Conservation (phyloP, 1,140 invertebrate genomes). For the Samia ricini region DNA sequence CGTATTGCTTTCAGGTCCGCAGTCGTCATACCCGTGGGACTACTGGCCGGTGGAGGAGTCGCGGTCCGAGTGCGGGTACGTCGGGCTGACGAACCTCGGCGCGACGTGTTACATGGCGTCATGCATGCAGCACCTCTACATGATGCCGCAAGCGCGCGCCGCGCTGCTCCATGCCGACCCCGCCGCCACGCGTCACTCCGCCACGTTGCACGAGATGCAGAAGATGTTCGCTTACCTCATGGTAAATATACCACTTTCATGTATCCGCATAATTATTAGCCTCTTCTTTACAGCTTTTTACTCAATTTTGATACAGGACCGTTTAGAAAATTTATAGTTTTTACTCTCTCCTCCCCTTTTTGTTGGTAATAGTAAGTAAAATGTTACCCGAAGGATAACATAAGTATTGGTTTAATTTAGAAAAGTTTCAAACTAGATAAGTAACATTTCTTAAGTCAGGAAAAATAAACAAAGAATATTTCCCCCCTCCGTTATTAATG, state of each 20-base stretch:
- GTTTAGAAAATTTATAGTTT: too few species aligned
- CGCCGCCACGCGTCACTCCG: conserved; percentile 85
- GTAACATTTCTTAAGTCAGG: too few species aligned
- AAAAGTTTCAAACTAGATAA: too few species aligned
- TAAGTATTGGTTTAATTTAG: too few species aligned
- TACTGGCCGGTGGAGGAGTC: conserved; percentile 98
- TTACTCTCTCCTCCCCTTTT: too few species aligned
- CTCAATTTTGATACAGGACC: too few species aligned
- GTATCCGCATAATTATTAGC: too few species aligned
- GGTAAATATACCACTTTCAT: conserved; percentile 63
- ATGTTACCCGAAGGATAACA: too few species aligned
- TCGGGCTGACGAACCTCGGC: conserved; percentile 95
- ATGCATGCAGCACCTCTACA: conserved; percentile 97
- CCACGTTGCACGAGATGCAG: conserved; percentile 92
- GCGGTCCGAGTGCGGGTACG: conserved; percentile 94
- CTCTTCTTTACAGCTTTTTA: too few species aligned
- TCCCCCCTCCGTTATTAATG: too few species aligned
- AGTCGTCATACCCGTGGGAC: conserved; percentile 95
- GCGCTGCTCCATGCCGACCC: conserved; percentile 84
- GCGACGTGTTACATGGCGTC: conserved; percentile 98
- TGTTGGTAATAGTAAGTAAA: too few species aligned
- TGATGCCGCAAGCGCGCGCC: conserved; percentile 94
- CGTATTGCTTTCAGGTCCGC: conserved; percentile 80
- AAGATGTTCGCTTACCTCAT: conserved; percentile 96
- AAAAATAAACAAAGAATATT: too few species aligned